A percentile compares a stretch with the other conserved stretches of the same genome.
These are phyloP conservation scores for Synergus laeviventris DNA, from an alignment of 2,888 invertebrate genomes.

Conservation along the genomic window DNA sequence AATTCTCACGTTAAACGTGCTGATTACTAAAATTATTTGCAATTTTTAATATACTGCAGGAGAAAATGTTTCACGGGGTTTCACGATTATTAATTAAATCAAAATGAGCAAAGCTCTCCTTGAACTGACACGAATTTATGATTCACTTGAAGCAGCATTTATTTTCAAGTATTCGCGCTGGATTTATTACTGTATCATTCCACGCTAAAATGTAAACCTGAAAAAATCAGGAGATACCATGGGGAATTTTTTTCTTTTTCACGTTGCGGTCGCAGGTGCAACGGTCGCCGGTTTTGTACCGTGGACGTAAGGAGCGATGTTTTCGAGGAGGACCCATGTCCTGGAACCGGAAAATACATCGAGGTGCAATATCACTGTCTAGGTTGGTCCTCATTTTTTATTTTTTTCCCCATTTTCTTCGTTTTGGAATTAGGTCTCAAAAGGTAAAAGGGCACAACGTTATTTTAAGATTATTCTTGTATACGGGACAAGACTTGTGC, in stretches of 20 bases:
- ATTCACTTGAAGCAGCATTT: neutral
- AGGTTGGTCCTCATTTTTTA: slow-evolving; percentile 67
- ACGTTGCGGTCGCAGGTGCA: slow-evolving; percentile 71
- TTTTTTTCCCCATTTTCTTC: slow-evolving; percentile 47
- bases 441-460: neutral
- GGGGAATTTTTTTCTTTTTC: slow-evolving; percentile 56
- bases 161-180: neutral
- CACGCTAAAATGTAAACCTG: slow-evolving; percentile 30
- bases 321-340: slow-evolving; percentile 80
- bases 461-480: neutral
- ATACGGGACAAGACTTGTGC: too few species aligned
- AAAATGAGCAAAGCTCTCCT: neutral
- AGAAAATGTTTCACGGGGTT: neutral
- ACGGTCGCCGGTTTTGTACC: slow-evolving; percentile 69
- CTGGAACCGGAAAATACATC: slow-evolving; percentile 80
- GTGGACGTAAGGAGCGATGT: slow-evolving; percentile 70
- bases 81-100: neutral
- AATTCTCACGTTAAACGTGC: slow-evolving; percentile 30
- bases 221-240: slow-evolving; percentile 28
- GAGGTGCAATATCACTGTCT: slow-evolving; percentile 80
- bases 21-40: slow-evolving; percentile 6
- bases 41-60: neutral
- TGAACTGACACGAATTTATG: neutral
- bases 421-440: slow-evolving; percentile 26
- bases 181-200: slow-evolving; percentile 40